Percentiles rank a stretch among this genome's conserved stretches.
Evolutionary conservation across 2,888 invertebrate genomes (phyloP).

Genomic region (Orthonevra nobilis): DNA sequence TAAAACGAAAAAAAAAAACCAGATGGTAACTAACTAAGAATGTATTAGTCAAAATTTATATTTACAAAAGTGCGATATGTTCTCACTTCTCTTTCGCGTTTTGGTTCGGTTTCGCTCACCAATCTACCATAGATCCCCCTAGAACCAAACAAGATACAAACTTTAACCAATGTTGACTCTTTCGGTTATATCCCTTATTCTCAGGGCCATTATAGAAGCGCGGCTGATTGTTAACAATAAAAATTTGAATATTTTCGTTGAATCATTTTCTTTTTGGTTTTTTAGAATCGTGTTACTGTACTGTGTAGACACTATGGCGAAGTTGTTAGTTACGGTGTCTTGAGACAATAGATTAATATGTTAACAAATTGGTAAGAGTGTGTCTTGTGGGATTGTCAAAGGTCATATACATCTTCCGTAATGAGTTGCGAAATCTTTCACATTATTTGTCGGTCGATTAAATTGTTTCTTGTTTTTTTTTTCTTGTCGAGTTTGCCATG

Average conservation of each 20-base stretch:
- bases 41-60: slow-evolving; percentile 30
- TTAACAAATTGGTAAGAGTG: too few species aligned
- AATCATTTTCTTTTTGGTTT: not conserved
- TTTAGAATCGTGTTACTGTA: slow-evolving; percentile 12
- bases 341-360: too few species aligned
- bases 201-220: slow-evolving; percentile 3
- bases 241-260: slow-evolving; percentile 29
- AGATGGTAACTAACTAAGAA: slow-evolving; percentile 40
- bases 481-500: slow-evolving; percentile 2
- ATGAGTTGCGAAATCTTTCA: not conserved
- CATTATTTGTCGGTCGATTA: too few species aligned
- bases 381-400: not conserved
- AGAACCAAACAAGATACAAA: slow-evolving; percentile 11
- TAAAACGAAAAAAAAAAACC: too few species aligned
- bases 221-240: slow-evolving; percentile 5
- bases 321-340: slow-evolving; percentile 20
- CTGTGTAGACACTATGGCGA: slow-evolving; percentile 2
- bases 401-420: slow-evolving; percentile 1
- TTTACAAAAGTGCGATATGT: not conserved
- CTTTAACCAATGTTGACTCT: slow-evolving; percentile 15
- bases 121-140: too few species aligned
- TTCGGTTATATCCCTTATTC: slow-evolving; percentile 30
- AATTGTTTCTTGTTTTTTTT: too few species aligned
- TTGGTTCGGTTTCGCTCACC: slow-evolving; percentile 4
- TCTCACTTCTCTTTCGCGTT: too few species aligned